These are phyloP conservation scores for Helarctos malayanus DNA, from an alignment of 2,797 vertebrate genomes.

Conservation along the genomic window DNA sequence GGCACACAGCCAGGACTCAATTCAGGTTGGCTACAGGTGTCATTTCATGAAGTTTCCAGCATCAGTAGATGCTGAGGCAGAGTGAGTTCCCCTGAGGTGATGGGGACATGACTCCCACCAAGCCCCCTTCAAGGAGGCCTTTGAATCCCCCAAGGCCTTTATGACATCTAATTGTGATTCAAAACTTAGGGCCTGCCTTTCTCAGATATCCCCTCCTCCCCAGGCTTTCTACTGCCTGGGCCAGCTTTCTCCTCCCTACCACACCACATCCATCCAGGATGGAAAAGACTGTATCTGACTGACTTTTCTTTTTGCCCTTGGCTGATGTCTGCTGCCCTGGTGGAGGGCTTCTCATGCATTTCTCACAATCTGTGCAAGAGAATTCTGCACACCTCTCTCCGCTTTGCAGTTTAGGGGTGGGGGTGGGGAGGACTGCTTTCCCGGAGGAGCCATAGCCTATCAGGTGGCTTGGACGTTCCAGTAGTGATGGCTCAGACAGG, in stretches of 20 bases:
- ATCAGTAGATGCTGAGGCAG: not conserved
- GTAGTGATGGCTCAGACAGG: not conserved
- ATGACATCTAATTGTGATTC: not conserved
- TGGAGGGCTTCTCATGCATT: not conserved
- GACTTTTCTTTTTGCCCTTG: not conserved
- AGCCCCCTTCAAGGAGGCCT: not conserved
- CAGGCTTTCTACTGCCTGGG: not conserved
- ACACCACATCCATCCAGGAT: not conserved
- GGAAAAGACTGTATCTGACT: not conserved
- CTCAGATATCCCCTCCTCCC: not conserved
- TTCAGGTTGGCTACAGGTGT: constrained; percentile 45
- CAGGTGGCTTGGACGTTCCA: not conserved
- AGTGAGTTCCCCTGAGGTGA: not conserved
- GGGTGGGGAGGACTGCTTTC: not conserved
- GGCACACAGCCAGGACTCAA: not conserved
- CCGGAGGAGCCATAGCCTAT: not conserved
- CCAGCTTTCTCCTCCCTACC: not conserved
- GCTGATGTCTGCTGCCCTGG: not conserved
- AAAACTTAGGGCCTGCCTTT: not conserved
- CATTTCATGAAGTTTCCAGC: not conserved
- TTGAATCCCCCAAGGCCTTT: not conserved
- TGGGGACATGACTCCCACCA: not conserved
- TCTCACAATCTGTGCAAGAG: not conserved
- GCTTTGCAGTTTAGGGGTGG: not conserved
- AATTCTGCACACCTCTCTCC: not conserved